These are phyloP conservation scores for Xanthostigma xanthostigma DNA, from an alignment of 2,888 invertebrate species.

Conservation along the genomic window DNA sequence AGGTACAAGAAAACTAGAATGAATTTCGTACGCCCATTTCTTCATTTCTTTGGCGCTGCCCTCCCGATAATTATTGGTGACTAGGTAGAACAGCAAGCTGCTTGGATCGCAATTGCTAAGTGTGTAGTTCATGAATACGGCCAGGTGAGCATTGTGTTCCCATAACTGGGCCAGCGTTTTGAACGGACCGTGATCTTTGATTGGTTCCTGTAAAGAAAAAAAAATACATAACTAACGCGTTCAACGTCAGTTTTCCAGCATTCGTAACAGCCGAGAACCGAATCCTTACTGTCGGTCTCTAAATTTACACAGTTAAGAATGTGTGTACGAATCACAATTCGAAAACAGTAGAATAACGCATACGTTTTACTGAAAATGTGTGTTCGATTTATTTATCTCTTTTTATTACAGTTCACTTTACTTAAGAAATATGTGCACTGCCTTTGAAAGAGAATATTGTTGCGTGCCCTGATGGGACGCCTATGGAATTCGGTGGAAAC, in stretches of 20 bases:
- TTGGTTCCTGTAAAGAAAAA: slow-evolving; percentile 41
- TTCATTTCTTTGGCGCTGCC: slow-evolving; percentile 81
- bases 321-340: no score
- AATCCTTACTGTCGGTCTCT: no score
- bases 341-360: no score
- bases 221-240: neutral
- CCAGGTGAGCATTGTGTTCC: slow-evolving; percentile 79
- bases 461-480: no score
- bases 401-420: neutral
- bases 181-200: slow-evolving; percentile 81
- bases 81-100: slow-evolving; percentile 61
- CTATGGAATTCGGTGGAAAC: no score
- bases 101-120: slow-evolving; percentile 62
- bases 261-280: no score
- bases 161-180: slow-evolving; percentile 66
- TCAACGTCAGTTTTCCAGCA: no score
- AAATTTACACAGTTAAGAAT: no score
- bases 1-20: slow-evolving; percentile 88
- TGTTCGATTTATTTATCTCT: slow-evolving; percentile 1
- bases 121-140: slow-evolving; percentile 88
- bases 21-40: slow-evolving; percentile 98
- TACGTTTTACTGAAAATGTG: neutral
- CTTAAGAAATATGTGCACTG: neutral
- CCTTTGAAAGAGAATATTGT: neutral
- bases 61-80: slow-evolving; percentile 80